Conservation (phyloP, 1,140 invertebrate genomes). For the Drosophila gunungcola region DNA sequence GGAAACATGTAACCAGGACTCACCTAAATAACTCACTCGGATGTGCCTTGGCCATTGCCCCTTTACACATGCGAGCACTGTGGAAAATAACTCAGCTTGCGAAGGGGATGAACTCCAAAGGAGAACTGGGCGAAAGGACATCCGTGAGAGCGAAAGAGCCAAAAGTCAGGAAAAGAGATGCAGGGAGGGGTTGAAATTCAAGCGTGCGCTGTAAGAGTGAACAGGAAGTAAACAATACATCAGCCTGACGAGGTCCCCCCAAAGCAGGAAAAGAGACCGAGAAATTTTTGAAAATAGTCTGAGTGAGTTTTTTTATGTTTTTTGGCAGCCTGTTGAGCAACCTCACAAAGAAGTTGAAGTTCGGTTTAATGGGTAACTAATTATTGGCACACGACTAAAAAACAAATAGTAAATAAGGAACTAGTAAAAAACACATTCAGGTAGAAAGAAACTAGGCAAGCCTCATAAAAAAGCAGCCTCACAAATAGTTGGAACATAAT, state of each 20-base stretch:
- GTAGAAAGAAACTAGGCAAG: constrained; percentile 37
- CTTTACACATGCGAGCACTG: constrained; percentile 42
- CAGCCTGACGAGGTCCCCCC: not conserved
- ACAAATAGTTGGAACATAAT: not conserved
- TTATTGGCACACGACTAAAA: constrained; percentile 76
- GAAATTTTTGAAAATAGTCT: constrained; percentile 30
- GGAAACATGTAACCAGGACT: not conserved
- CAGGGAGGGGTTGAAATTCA: constrained; percentile 43
- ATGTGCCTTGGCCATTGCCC: constrained; percentile 42
- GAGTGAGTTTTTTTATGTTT: constrained; percentile 58
- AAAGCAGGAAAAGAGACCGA: constrained; percentile 24
- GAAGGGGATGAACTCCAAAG: constrained; percentile 68
- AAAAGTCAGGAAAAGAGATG: constrained; percentile 68
- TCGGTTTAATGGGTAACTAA: constrained; percentile 63
- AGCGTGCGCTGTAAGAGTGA: constrained; percentile 75
- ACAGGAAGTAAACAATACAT: constrained; percentile 66
- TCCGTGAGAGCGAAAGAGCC: constrained; percentile 58
- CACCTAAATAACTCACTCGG: constrained; percentile 34
- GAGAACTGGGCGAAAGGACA: constrained; percentile 25
- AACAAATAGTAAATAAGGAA: constrained; percentile 63
- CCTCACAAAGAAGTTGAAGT: constrained; percentile 7
- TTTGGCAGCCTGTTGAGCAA: constrained; percentile 60
- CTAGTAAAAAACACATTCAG: constrained; percentile 56
- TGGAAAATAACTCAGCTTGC: constrained; percentile 35
- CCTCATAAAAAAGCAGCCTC: constrained; percentile 59